A percentile compares a stretch with the other conserved stretches of the same genome.
Conservation (phyloP, 2,113 vertebrate genomes). For the Ariopsis seemanni region DNA sequence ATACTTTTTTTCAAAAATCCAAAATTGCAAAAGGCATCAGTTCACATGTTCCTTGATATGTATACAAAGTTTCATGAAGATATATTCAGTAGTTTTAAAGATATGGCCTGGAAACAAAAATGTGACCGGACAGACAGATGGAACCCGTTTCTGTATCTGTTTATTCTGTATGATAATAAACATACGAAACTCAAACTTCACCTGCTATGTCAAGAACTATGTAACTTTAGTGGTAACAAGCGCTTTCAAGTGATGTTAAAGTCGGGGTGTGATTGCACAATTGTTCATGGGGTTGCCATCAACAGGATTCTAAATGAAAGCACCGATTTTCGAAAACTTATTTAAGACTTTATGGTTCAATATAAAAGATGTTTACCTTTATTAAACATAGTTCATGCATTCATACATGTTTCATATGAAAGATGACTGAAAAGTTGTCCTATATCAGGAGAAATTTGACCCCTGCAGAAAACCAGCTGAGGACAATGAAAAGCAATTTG, state of each 20-base stretch:
- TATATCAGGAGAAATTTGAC: background rate
- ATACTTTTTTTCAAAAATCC: too few species aligned
- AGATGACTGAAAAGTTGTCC: background rate
- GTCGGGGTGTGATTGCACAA: background rate
- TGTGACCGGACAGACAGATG: too few species aligned
- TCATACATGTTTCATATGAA: background rate
- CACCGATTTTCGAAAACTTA: background rate
- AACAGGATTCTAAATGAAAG: background rate
- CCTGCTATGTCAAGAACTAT: background rate
- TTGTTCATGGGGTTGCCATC: background rate
- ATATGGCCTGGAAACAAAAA: too few species aligned
- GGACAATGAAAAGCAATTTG: background rate
- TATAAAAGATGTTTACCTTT: background rate
- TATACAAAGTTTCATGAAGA: too few species aligned
- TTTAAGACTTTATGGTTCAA: background rate
- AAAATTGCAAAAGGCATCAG: too few species aligned
- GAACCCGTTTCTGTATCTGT: too few species aligned
- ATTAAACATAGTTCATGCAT: background rate
- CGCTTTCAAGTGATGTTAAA: background rate
- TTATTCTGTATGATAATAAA: too few species aligned
- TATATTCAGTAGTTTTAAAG: too few species aligned
- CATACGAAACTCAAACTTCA: background rate
- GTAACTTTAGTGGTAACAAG: background rate
- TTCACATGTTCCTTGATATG: too few species aligned
- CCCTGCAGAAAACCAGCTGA: background rate